Conservation (phyloP, 2,113 vertebrate species). For the Myrmophylax atrothorax region DNA sequence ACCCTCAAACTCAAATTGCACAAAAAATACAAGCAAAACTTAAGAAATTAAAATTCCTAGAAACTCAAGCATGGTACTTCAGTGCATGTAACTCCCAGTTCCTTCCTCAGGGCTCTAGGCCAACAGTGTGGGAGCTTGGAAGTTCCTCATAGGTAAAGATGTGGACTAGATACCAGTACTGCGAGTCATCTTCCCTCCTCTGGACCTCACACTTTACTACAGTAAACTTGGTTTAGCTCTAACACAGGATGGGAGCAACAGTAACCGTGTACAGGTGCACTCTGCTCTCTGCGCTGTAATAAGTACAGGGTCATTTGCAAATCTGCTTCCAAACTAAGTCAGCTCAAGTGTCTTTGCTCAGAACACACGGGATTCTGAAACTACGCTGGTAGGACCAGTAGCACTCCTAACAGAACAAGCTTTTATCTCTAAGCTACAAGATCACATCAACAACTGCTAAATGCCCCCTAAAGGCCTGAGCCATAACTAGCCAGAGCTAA, state of each 20-base stretch:
- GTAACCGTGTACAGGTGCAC: background rate
- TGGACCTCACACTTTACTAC: background rate
- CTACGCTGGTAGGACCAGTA: background rate
- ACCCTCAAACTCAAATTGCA: background rate
- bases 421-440: background rate
- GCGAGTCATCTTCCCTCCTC: background rate
- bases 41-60: background rate
- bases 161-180: background rate
- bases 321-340: background rate
- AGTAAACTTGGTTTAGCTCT: background rate
- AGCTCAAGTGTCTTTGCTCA: background rate
- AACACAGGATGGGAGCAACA: background rate
- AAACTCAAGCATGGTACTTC: background rate
- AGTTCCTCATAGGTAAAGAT: background rate
- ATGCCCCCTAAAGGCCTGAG: background rate
- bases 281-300: background rate
- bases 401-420: background rate
- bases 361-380: fast-evolving
- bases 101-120: background rate
- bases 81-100: background rate
- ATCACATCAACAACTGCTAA: background rate
- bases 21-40: fast-evolving
- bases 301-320: background rate
- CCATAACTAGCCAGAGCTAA: background rate
- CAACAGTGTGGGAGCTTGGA: background rate